Evolutionary conservation across 2,113 vertebrate genomes (phyloP).

Genomic region (Anarrhichthys ocellatus): DNA sequence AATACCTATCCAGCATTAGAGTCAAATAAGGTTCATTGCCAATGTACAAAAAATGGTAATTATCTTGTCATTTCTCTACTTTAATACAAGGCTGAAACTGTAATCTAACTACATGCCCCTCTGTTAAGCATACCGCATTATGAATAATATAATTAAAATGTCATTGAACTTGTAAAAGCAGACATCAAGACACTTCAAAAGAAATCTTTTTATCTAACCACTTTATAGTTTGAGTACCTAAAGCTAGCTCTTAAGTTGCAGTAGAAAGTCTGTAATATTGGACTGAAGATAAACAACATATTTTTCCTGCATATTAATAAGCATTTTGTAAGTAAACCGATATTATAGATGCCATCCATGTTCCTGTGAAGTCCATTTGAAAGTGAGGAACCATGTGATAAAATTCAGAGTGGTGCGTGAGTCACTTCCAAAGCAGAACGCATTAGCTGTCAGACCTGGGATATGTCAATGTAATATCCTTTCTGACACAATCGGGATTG

Average conservation of each 20-base stretch:
- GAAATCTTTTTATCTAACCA: constrained; percentile 10
- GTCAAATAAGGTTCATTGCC: constrained; percentile 60
- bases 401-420: constrained; percentile 66
- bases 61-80: constrained; percentile 62
- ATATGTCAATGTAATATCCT: constrained; percentile 85
- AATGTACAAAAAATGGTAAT: constrained; percentile 66
- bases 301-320: background rate
- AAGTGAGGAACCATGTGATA: constrained; percentile 56
- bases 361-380: constrained; percentile 53
- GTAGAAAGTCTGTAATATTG: background rate
- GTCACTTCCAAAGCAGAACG: constrained; percentile 78
- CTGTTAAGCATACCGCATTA: constrained; percentile 25
- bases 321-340: constrained; percentile 1
- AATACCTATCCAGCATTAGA: constrained; percentile 61
- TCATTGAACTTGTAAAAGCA: constrained; percentile 48
- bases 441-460: constrained; percentile 80
- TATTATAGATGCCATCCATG: constrained; percentile 35
- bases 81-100: constrained; percentile 41
- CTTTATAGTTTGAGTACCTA: constrained; percentile 5
- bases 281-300: background rate
- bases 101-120: constrained; percentile 53
- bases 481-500: constrained; percentile 83
- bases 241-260: background rate
- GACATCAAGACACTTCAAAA: constrained; percentile 14
- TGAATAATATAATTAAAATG: constrained; percentile 54